Conservation (phyloP, 1,140 invertebrate species). For the Wiebesia pumilae region DNA sequence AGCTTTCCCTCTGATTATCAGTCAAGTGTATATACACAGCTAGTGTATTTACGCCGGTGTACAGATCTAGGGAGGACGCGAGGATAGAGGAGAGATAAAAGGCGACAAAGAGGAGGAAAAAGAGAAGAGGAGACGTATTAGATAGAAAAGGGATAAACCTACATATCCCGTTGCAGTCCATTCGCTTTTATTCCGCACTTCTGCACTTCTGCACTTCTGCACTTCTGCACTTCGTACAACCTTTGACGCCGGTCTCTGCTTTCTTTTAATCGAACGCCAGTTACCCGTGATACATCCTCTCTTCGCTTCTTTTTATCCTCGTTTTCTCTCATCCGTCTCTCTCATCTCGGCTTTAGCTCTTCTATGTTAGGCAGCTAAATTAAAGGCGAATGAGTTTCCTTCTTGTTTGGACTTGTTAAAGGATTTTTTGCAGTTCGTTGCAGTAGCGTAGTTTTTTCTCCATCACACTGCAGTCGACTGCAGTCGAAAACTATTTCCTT, state of each 20-base stretch:
- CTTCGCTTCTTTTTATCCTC: neutral
- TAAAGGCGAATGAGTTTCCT: slow-evolving; percentile 26
- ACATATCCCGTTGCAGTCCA: too few relatives aligned
- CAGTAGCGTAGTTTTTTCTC: too few relatives aligned
- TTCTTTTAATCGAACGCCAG: slow-evolving; percentile 28
- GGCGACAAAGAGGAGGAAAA: too few relatives aligned
- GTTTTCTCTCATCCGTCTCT: neutral
- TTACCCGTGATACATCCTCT: neutral
- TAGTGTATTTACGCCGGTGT: too few relatives aligned
- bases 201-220: neutral
- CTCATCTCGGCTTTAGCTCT: neutral
- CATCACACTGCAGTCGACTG: too few relatives aligned
- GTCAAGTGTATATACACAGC: too few relatives aligned
- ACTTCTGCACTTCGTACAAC: neutral
- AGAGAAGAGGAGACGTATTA: too few relatives aligned
- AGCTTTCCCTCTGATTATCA: too few relatives aligned
- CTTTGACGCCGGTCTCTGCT: slow-evolving; percentile 10
- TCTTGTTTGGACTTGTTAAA: slow-evolving; percentile 32
- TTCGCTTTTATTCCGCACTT: neutral
- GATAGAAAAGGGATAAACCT: too few relatives aligned
- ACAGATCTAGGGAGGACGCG: too few relatives aligned
- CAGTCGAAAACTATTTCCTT: neutral
- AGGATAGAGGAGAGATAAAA: neutral
- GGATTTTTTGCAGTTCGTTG: neutral
- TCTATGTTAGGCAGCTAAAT: neutral